These are phyloP conservation scores for Anoncus sp. DNA, from an alignment of 2,888 invertebrate species.

Conservation along the genomic window DNA sequence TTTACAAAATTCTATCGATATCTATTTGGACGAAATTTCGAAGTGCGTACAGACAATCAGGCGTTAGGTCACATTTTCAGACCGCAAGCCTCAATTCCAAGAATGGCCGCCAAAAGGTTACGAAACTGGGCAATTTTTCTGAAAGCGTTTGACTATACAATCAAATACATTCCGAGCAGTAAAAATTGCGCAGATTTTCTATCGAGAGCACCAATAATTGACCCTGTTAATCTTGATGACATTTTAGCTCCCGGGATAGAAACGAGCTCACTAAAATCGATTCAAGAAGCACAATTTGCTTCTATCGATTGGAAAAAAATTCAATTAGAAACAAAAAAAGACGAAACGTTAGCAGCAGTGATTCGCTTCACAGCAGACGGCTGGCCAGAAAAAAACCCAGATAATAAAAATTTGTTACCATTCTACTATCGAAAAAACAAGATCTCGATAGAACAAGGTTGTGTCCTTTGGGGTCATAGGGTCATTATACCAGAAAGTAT, in stretches of 20 bases:
- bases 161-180: slow-evolving; percentile 14
- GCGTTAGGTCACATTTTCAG: slow-evolving; percentile 11
- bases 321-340: slow-evolving; percentile 7
- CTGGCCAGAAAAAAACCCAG: slow-evolving; percentile 1
- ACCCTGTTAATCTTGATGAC: not conserved
- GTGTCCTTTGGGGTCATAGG: not conserved
- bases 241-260: not conserved
- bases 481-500: not conserved
- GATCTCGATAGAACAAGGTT: slow-evolving; percentile 13
- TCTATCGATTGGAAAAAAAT: slow-evolving; percentile 15
- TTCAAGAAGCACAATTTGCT: slow-evolving; percentile 15
- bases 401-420: not conserved
- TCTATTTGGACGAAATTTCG: slow-evolving; percentile 11
- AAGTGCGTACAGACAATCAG: slow-evolving; percentile 16
- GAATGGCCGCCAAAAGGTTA: not conserved
- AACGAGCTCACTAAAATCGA: not conserved
- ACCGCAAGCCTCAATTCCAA: slow-evolving; percentile 7
- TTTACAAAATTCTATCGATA: slow-evolving; percentile 32
- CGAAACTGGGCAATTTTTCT: slow-evolving; percentile 16
- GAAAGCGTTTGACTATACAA: slow-evolving; percentile 4
- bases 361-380: not conserved
- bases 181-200: slow-evolving; percentile 15
- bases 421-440: slow-evolving; percentile 8
- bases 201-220: slow-evolving; percentile 58
- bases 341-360: not conserved